Percentiles rank a stretch among this genome's conserved stretches.
These are phyloP conservation scores for Sarcoramphus papa DNA, from an alignment of 2,797 vertebrate species.

Conservation along the genomic window DNA sequence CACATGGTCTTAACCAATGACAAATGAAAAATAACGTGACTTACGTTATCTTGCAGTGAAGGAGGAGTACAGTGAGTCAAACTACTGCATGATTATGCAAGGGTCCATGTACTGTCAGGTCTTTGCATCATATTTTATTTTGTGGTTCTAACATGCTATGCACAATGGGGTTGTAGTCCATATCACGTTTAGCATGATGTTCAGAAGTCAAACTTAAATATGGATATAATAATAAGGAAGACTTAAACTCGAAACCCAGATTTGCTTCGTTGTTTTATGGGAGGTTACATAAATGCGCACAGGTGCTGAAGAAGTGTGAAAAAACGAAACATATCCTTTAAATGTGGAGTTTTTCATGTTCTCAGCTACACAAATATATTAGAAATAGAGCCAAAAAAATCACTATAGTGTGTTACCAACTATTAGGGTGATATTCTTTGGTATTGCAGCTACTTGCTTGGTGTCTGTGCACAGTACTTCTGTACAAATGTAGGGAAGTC, in stretches of 20 bases:
- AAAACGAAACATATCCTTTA: background rate
- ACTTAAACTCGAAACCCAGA: background rate
- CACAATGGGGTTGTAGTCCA: background rate
- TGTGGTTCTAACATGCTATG: background rate
- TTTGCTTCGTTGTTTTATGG: background rate
- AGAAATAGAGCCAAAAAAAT: background rate
- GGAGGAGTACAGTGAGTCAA: background rate
- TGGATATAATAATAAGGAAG: background rate
- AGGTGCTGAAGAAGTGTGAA: background rate
- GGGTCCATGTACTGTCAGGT: no score
- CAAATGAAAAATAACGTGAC: background rate
- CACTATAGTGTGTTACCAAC: background rate
- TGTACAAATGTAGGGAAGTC: background rate
- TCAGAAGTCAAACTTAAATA: background rate
- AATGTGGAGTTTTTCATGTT: background rate
- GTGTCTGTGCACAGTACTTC: background rate
- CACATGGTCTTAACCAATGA: background rate
- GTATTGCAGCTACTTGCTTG: background rate
- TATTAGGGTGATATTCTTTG: background rate
- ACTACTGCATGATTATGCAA: background rate
- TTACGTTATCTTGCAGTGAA: background rate
- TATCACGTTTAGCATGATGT: background rate
- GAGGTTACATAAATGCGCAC: background rate
- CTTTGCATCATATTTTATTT: background rate
- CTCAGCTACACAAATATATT: background rate